Conservation (phyloP, 2,797 vertebrate species). For the Hippopotamyrus pictus region DNA sequence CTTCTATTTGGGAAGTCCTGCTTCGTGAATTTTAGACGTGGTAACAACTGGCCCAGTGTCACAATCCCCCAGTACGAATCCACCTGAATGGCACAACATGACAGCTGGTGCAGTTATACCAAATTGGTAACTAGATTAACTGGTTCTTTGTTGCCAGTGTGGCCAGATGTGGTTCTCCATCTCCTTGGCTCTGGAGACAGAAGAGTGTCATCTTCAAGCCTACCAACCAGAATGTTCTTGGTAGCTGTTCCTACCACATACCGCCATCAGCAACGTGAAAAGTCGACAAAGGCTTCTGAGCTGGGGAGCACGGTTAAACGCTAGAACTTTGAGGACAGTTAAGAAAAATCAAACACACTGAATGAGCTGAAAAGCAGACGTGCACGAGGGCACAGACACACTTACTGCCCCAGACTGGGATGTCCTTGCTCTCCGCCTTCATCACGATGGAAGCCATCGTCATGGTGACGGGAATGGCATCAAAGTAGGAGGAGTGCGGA, state of each 20-base stretch:
- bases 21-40: background rate
- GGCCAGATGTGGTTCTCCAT: background rate
- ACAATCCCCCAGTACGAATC: background rate
- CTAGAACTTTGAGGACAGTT: background rate
- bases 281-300: background rate
- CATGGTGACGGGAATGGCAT: constrained; percentile 97
- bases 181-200: background rate
- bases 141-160: background rate
- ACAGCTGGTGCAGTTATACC: background rate
- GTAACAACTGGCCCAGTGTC: background rate
- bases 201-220: background rate
- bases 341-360: background rate
- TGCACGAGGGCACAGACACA: constrained; percentile 35
- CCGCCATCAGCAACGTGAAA: background rate
- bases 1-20: background rate
- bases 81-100: background rate
- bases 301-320: background rate
- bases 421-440: constrained; percentile 97
- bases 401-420: constrained; percentile 98
- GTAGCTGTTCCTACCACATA: background rate
- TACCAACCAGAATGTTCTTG: background rate
- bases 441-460: constrained; percentile 96
- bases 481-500: constrained; percentile 95
- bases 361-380: background rate
- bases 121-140: background rate